These are phyloP conservation scores for Borostomias antarcticus DNA, from an alignment of 2,797 vertebrate genomes.

Conservation along the genomic window DNA sequence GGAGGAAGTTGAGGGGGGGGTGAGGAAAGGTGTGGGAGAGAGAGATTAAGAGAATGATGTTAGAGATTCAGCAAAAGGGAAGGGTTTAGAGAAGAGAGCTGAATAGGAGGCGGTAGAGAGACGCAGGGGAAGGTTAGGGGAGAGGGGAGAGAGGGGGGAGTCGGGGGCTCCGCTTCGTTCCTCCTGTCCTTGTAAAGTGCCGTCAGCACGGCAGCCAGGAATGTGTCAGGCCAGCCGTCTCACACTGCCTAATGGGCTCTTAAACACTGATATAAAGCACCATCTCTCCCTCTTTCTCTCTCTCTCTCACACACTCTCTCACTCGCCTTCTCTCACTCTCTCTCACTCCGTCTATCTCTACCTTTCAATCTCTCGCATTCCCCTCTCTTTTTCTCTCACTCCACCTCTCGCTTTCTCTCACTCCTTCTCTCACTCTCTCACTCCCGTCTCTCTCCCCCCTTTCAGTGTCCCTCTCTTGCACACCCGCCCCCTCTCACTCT, in stretches of 20 bases:
- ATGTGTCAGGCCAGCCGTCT: constrained; percentile 77
- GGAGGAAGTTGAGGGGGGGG: no score
- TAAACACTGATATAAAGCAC: constrained; percentile 78
- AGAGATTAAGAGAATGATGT: no score
- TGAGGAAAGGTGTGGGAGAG: no score
- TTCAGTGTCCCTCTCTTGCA: no score
- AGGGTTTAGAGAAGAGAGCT: no score
- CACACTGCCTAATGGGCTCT: constrained; percentile 75
- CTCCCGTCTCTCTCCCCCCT: constrained; percentile 52
- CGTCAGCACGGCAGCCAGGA: constrained; percentile 74
- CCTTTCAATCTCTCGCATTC: constrained; percentile 49
- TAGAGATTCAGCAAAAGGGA: no score
- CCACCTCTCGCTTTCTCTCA: not conserved
- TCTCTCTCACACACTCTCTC: constrained; percentile 39
- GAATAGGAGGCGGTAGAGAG: no score
- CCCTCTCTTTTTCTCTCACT: constrained; percentile 55
- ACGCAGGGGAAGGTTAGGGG: no score
- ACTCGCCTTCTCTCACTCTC: constrained; percentile 46
- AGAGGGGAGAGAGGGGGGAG: constrained; percentile 44
- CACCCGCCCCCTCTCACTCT: constrained; percentile 30
- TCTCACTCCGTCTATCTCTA: constrained; percentile 21
- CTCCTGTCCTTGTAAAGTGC: constrained; percentile 77
- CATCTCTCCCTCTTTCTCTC: constrained; percentile 68
- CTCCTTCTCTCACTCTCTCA: constrained; percentile 28
- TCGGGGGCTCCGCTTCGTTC: constrained; percentile 70